Evolutionary conservation across 2,113 vertebrate species (phyloP), one percentile per base, ranked within the genome.

Genomic region (Gopherus flavomarginatus): DNA sequence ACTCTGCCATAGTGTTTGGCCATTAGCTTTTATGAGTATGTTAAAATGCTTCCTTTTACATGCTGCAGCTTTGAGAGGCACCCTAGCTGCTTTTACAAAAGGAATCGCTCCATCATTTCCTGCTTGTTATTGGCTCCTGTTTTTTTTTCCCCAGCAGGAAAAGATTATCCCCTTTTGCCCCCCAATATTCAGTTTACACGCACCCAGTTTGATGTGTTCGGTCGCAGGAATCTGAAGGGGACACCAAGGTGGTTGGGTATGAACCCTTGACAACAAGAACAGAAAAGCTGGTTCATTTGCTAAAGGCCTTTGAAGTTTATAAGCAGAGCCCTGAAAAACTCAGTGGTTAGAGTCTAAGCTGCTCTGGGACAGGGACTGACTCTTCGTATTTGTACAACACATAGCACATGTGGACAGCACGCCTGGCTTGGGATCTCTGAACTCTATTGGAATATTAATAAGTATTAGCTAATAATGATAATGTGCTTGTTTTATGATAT

Each of bases 401-500:
- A 11, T 22, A 47, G 44, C 38, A 44, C 81, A 21, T 8, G 19
- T 11, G 26, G 24, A 42, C 26, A 29, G 4, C 42, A 38, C 44
- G 44, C 95, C 93, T 95, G 47, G 84, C 83, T 96, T 93, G 53
- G 94, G 81, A 95, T 85, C n/a, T 80, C 88, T 95, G 65, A 26
- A 94, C 94, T 86, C 81, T 22, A 52, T 53, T 42, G 93, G 72
- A 88, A 11, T 72, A 38, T 72, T 90, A 92, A 77, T 42, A 65
- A 83, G 85, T 65, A 91, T 96, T 94, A 95, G 8, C 50, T 93
- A 90, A 92, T 86, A 92, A 93, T 96, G 84, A 96, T 80, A 92
- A 85, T 72, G 88, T 54, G 6, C 35, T 3, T 85, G 65, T 65
- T 96, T 88, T 59, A 79, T 83, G 16, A 47, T 91, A 78, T 62